Base-by-base conservation (phyloP, 2,797 vertebrate genomes). In the Bufotes viridis region DNA sequence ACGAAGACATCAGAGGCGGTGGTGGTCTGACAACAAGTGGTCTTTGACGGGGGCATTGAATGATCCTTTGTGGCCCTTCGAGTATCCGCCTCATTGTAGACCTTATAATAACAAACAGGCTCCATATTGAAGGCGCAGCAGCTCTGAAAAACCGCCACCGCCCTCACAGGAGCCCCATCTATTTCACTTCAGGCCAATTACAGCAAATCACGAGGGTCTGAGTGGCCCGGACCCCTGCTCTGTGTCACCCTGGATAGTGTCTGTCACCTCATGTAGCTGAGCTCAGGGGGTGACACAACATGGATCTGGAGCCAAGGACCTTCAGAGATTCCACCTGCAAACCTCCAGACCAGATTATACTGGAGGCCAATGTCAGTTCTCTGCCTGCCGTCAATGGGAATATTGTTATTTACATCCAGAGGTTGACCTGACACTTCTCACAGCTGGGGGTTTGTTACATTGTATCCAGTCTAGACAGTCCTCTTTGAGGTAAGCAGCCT, bases 61-160 rank as follows among this genome's bases (percentile, higher is more conserved):
- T 90, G 82, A 69, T 90, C 15, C 93, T 91, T 92, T 93, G 91
- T 49, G 91, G 92, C 42, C 15, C 34, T 53, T 90, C 92, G 90
- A 92, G 90, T 92, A 93, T 90, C 88, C 82, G 63, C 6, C 92
- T 93, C 91, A 92, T 94, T 95, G 93, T 94, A 93, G 93, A 92
- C 88, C 92, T 79, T 92, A 88, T 90, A 91, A 93, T 93, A 94
- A 94, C 84, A 94, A 94, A 94, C 93, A 95, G 92, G 93, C 81
- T 80, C 90, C 88, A 82, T 61, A 90, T 87, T 92, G 91, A 93
- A 90, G 34, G 82, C 10, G 78, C 55, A 22, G 34, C 65, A 22
- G 84, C 84, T 89, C 42, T 90, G 92, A 91, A 0, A 51, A 65
- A 53, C 65, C 80, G 88, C 24, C 0, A 85, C 85, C 49, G 0